These are phyloP conservation scores for Uropsilus gracilis DNA, from an alignment of 2,113 vertebrate genomes.

Conservation along the genomic window DNA sequence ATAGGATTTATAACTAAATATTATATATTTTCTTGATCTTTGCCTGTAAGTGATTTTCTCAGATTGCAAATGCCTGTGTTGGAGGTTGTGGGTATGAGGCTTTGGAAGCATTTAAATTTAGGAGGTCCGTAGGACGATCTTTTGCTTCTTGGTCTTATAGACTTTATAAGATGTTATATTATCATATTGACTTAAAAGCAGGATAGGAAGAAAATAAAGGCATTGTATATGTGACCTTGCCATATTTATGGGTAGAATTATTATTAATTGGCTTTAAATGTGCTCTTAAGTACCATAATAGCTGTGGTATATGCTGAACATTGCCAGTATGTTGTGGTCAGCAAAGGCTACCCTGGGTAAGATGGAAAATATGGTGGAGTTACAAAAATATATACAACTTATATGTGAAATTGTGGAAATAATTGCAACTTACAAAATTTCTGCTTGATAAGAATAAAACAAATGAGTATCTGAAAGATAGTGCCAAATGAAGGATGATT, in stretches of 20 bases:
- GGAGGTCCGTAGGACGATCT: neutral
- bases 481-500: neutral
- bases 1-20: neutral
- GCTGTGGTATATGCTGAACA: neutral
- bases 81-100: neutral
- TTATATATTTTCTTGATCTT: neutral
- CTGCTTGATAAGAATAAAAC: neutral
- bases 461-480: neutral
- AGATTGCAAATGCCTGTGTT: neutral
- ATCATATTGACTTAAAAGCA: neutral
- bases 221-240: neutral
- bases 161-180: neutral
- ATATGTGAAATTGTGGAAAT: neutral
- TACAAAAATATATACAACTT: neutral
- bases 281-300: neutral
- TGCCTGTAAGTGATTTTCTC: neutral
- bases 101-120: neutral
- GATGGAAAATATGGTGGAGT: neutral
- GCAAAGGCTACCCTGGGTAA: neutral
- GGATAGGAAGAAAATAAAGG: neutral
- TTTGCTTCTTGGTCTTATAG: neutral
- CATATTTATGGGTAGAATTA: slow-evolving; percentile 4
- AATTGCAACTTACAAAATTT: neutral
- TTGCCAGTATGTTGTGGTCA: neutral
- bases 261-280: neutral